Percentiles rank a stretch among this genome's conserved stretches.
Conservation (phyloP, 2,888 invertebrate species). For the Agrotis exclamationis region DNA sequence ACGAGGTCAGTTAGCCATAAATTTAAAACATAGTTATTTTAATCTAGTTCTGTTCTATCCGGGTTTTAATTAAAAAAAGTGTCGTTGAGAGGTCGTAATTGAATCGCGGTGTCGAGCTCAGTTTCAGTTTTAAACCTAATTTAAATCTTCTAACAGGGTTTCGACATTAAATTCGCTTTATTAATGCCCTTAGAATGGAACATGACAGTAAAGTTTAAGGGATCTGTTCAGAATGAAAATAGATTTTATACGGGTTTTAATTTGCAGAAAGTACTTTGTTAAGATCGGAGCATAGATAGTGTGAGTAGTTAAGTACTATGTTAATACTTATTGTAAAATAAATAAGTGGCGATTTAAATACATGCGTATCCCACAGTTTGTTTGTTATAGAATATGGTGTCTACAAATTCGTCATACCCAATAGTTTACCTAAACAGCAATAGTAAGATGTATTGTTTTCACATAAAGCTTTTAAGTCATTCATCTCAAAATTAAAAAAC, state of each 20-base stretch:
- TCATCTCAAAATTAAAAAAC: too few relatives aligned
- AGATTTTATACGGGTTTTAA: background rate
- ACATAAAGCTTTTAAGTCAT: too few relatives aligned
- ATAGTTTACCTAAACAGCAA: too few relatives aligned
- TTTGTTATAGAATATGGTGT: too few relatives aligned
- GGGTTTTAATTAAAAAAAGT: slow-evolving; percentile 57
- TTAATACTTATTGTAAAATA: too few relatives aligned
- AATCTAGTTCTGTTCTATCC: slow-evolving; percentile 35
- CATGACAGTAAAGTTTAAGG: slow-evolving; percentile 17
- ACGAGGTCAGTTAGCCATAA: slow-evolving; percentile 4
- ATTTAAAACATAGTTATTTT: slow-evolving; percentile 32
- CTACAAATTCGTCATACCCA: too few relatives aligned
- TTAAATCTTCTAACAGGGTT: slow-evolving; percentile 53
- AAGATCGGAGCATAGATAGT: background rate
- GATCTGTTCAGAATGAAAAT: slow-evolving; percentile 17
- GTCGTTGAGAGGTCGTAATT: slow-evolving; percentile 55
- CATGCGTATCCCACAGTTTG: too few relatives aligned
- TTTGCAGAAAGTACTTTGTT: background rate
- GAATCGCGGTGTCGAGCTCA: slow-evolving; percentile 51
- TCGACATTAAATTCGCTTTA: slow-evolving; percentile 47
- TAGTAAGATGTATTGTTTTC: too few relatives aligned
- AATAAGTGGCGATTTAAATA: too few relatives aligned
- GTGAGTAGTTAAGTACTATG: background rate
- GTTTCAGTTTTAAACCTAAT: slow-evolving; percentile 56
- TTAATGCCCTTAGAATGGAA: slow-evolving; percentile 29